These are phyloP conservation scores for Heliconius erato DNA, from an alignment of 2,888 invertebrate species.

Conservation along the genomic window DNA sequence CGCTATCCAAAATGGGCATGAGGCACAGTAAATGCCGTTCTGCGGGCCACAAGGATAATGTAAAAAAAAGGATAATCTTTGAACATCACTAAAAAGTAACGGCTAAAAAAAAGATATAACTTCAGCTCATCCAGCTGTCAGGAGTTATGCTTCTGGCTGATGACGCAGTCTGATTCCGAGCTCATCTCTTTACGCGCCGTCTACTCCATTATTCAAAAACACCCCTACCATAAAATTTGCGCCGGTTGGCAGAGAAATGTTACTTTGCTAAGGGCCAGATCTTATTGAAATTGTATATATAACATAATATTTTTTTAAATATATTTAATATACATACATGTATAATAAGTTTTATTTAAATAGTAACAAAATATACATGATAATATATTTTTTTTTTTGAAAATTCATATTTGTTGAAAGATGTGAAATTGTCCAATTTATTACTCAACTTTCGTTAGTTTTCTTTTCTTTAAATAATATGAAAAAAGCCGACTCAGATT, in stretches of 20 bases:
- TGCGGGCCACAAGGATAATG: background rate
- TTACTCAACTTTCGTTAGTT: too few species aligned
- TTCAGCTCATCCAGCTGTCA: background rate
- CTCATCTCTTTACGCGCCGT: conserved; percentile 69
- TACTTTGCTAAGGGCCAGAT: background rate
- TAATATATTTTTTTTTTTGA: too few species aligned
- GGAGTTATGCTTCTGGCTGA: conserved; percentile 36
- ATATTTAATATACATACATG: background rate
- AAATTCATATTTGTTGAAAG: too few species aligned
- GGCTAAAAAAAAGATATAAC: background rate
- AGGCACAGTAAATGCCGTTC: background rate
- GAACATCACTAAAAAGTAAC: background rate
- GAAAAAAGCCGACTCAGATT: too few species aligned
- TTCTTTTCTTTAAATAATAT: too few species aligned
- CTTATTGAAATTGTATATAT: background rate
- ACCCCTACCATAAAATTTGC: conserved; percentile 71
- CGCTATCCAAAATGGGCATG: background rate
- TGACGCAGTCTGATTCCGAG: conserved; percentile 33
- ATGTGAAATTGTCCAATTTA: too few species aligned
- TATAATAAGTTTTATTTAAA: background rate
- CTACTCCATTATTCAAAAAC: conserved; percentile 78
- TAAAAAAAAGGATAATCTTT: background rate
- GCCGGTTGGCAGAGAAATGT: conserved; percentile 61
- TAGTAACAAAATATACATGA: background rate
- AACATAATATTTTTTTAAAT: background rate